Evolutionary conservation across 2,888 invertebrate species (phyloP).

Genomic region (Ornithoptera priamus): DNA sequence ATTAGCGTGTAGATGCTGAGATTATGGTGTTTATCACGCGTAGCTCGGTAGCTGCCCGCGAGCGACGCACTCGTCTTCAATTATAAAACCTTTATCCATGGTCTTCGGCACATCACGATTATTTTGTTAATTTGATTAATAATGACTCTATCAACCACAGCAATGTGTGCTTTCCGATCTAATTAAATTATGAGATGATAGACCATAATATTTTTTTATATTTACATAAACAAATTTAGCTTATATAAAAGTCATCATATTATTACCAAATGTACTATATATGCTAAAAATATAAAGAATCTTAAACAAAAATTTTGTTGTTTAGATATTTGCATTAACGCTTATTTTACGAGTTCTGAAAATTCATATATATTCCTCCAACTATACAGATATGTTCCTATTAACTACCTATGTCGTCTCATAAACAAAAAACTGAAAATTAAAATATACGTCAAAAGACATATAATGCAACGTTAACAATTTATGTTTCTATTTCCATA

Average conservation of each 20-base stretch:
- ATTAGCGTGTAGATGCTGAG: slow-evolving; percentile 50
- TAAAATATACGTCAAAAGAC: no score
- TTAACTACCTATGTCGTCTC: no score
- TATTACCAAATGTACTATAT: no score
- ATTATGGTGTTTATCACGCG: slow-evolving; percentile 61
- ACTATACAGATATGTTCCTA: no score
- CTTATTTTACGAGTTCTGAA: no score
- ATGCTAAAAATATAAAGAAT: no score
- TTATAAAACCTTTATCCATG: slow-evolving; percentile 39
- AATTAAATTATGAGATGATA: not conserved
- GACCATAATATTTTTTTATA: not conserved
- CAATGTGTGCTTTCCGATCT: not conserved
- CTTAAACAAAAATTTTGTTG: no score
- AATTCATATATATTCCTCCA: no score
- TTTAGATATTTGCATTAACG: no score
- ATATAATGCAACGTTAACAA: not conserved
- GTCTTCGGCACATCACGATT: slow-evolving; percentile 13
- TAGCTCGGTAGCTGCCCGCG: slow-evolving; percentile 58
- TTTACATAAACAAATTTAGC: no score
- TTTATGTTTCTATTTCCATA: not conserved
- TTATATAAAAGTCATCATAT: no score
- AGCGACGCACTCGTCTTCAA: slow-evolving; percentile 46
- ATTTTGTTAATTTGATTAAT: slow-evolving; percentile 30
- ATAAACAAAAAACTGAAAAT: no score
- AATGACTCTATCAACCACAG: not conserved